Evolutionary conservation across 2,888 invertebrate species (phyloP).

Genomic region (Lottia gigantea): DNA sequence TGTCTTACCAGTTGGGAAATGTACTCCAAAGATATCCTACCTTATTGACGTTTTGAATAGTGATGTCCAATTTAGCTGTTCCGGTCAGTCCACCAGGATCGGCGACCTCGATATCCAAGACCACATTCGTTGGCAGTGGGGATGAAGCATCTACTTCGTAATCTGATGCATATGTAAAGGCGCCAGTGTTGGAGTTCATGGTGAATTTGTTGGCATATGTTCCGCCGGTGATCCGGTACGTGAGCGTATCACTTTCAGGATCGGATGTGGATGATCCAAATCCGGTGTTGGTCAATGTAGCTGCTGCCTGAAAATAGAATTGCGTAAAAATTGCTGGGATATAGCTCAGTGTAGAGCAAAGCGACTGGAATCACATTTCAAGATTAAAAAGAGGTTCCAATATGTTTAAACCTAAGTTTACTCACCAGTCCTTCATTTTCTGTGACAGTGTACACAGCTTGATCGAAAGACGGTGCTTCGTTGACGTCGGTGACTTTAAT

Average conservation of each 20-base stretch:
- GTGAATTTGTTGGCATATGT: neutral
- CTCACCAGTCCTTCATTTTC: conserved; percentile 17
- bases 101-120: neutral
- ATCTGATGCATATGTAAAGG: neutral
- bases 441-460: neutral
- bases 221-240: neutral
- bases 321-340: too few relatives aligned
- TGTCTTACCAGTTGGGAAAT: too few relatives aligned
- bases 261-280: conserved; percentile 1
- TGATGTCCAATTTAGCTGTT: neutral
- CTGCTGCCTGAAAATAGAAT: neutral
- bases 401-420: neutral
- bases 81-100: neutral
- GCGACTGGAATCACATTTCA: too few relatives aligned
- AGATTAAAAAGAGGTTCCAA: too few relatives aligned
- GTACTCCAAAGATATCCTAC: neutral
- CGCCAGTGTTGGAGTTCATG: neutral
- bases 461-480: conserved; percentile 13
- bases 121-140: neutral
- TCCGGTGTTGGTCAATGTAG: neutral
- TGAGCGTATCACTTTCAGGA: neutral
- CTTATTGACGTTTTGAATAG: conserved; percentile 5
- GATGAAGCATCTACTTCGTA: neutral
- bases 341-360: too few relatives aligned
- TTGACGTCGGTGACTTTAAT: conserved; percentile 12